Evolutionary conservation across 2,888 invertebrate genomes (phyloP), one percentile per base, ranked within the genome.

Genomic region (Netelia virgata): DNA sequence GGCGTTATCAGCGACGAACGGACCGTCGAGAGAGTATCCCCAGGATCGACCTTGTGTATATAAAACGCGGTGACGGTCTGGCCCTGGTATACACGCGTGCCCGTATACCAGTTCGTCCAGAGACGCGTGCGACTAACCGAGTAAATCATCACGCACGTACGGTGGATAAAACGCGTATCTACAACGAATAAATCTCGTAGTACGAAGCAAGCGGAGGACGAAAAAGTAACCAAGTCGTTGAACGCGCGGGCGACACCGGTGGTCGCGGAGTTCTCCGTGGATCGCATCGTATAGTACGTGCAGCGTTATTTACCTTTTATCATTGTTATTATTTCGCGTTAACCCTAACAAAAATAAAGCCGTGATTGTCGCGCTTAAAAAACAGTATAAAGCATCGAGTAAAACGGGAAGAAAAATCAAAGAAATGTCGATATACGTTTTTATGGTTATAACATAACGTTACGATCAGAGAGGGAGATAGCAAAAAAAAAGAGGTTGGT

Each of bases 1-100:
- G 74, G 82, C 81, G 74, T 84, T 82, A 84, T 84, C 84, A 78
- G 47, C 70, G 70, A 81, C 20, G 73, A 64, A 84, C 79, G 53
- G 72, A 73, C 84, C 61, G 47, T 10, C n/a, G 57, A 16, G 63
- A 74, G 78, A 75, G 79, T 73, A 74, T 82, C 74, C 57, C 75
- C 79, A 83, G 79, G 83, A 83, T 83, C 79, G 83, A 83, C 79
- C 79, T 79, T 83, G 73, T 57, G n/a, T 59, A 77, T 43, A 47
- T 47, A 47, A 78, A 77, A 75, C 82, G 82, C 72, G 77, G 82
- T 73, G 81, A 75, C 73, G 73, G 47, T 75, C 59, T 69, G 75
- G 75, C 59, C 80, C 74, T 59, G 74, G 16, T 68, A 43, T 73
- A 69, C 66, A 84, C 82, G 82, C 84, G 84, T 82, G 74, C 82